Evolutionary conservation across 2,113 vertebrate genomes (phyloP), one percentile per base, ranked within the genome.

Genomic region (Campylomormyrus tamandua): DNA sequence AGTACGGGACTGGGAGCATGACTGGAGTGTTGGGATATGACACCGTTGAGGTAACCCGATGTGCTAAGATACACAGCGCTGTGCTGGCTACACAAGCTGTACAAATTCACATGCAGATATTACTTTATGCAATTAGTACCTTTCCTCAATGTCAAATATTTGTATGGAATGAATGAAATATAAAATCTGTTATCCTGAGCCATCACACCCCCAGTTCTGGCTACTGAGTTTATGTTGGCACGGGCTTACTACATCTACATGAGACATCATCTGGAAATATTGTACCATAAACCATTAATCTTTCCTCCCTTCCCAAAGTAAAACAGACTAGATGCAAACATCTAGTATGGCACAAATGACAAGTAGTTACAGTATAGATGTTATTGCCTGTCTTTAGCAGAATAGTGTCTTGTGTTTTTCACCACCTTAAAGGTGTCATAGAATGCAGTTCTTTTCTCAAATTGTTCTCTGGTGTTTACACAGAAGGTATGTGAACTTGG

Each of bases 1-100:
- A 93, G 83, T 95, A 95, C 2, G 95, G 94, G 80, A 95, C 94
- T 52, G 94, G 94, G 90, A 95, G 93, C 89, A 95, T 95, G 94
- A 94, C 93, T 45, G 95, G 93, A 83, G 39, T 21, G 70, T 91
- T 95, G 92, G 94, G 31, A 45, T 91, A 46, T 0, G 94, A 95
- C 91, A 93, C 88, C 35, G 93, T 95, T 90, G 50, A 88, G 92
- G 95, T 95, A 91, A 91, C 11, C 62, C 62, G 53, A 90, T 56
- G 2, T 27, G 2, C 66, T 84, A 91, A 89, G 91, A 84, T 49
- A 85, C 83, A 85, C 56, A 70, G 62, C 10, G 9, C 3, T 70
- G 62, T 9, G 21, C 56, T 58, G 56, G 21, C 21, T n/a, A 58
- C 56, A 58, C 56, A n/a, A 31, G 31, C 31, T n/a, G 56, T n/a